Evolutionary conservation across 2,888 invertebrate genomes (phyloP).

Genomic region (Eucera pruinosa): DNA sequence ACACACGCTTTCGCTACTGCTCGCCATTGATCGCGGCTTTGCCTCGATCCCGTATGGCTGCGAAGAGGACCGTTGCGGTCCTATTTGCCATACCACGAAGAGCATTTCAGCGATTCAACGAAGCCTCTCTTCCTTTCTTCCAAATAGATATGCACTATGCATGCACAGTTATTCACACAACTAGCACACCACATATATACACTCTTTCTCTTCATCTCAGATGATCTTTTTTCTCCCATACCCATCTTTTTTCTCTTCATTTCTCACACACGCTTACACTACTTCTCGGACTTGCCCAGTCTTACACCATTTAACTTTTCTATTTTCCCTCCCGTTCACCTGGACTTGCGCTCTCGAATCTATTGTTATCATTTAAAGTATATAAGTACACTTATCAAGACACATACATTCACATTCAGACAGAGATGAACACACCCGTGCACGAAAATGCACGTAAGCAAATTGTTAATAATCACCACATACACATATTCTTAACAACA

Average conservation of each 20-base stretch:
- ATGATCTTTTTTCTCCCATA: too few species aligned
- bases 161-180: slow-evolving; percentile 19
- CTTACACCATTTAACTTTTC: slow-evolving; percentile 35
- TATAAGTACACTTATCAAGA: too few species aligned
- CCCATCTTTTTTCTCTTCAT: too few species aligned
- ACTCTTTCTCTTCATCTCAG: too few species aligned
- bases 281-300: slow-evolving; percentile 37
- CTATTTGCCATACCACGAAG: slow-evolving; percentile 56
- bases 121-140: slow-evolving; percentile 54
- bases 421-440: slow-evolving; percentile 25
- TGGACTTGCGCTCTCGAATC: slow-evolving; percentile 39
- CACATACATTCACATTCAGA: slow-evolving; percentile 18
- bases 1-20: slow-evolving; percentile 62
- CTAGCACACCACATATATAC: neutral
- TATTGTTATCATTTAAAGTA: slow-evolving; percentile 18
- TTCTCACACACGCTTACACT: slow-evolving; percentile 3
- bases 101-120: slow-evolving; percentile 61
- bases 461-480: slow-evolving; percentile 37
- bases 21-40: slow-evolving; percentile 58
- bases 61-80: slow-evolving; percentile 63
- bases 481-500: slow-evolving; percentile 39
- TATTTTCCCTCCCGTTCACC: slow-evolving; percentile 33
- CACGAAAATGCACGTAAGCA: too few species aligned
- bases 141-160: slow-evolving; percentile 36
- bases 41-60: slow-evolving; percentile 59